Base-by-base conservation (phyloP, 2,797 vertebrate species). In the Myiotriccus ornatus region DNA sequence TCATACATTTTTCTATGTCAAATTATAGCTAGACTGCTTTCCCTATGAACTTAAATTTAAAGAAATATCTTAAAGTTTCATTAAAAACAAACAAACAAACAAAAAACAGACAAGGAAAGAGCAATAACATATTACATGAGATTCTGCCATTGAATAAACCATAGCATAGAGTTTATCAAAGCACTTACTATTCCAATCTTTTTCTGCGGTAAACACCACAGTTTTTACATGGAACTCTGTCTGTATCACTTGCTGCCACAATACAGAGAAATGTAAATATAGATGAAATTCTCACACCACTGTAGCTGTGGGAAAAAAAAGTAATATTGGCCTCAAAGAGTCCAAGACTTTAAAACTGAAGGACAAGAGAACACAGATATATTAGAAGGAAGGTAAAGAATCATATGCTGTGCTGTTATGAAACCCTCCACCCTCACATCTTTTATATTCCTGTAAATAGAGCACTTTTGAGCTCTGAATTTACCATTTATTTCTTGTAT, bases 401-500 rank as follows among this genome's bases (percentile, higher is more conserved):
- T 59, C 16, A 25, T 53, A 68, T 56, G 5, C 27, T 74, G 7
- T 13, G 19, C 43, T 41, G 60, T 84, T 90, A 84, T 53, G 24
- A 90, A 85, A 78, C 35, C 5, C 10, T 88, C 19, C 37, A 83
- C 13, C 6, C 9, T 57, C 44, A 9, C 15, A 62, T 71, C 35
- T 49, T 82, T 76, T 67, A 77, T 73, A 52, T 76, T 84, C 19
- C 35, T 77, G 23, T 30, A 93, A 90, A 70, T 14, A 77, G 24
- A 88, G 7, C 13, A 43, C 23, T 91, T 90, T 23, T 63, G 10
- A 90, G 44, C 17, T 90, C 59, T 43, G 39, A 78, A 79, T 67
- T 91, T 84, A 65, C 84, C 16, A 76, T 69, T 69, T 81, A 34
- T 88, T 93, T 91, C 77, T 88, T 90, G 44, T 69, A 69, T 88